Evolutionary conservation across 2,888 invertebrate genomes (phyloP).

Genomic region (Cantharis nigra): DNA sequence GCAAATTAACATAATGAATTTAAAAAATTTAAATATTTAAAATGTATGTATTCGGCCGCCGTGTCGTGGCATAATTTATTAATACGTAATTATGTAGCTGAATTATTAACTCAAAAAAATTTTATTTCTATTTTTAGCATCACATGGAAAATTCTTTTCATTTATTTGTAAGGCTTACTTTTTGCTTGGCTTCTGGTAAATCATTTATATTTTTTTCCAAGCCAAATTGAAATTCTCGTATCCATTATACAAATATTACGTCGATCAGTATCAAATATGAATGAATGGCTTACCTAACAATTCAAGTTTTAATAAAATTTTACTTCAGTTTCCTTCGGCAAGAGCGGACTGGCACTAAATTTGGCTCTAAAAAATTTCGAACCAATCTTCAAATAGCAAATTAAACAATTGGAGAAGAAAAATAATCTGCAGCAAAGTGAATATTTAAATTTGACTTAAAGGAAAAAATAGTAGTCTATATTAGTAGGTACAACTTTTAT

Average conservation of each 20-base stretch:
- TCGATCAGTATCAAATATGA: background rate
- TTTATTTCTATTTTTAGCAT: background rate
- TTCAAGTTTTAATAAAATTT: background rate
- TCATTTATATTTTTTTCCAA: background rate
- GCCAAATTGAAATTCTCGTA: background rate
- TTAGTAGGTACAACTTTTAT: no score
- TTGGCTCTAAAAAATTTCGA: no score
- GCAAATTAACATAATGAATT: background rate
- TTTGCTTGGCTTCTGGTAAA: background rate
- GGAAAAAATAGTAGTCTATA: no score
- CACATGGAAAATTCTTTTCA: background rate
- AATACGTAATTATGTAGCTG: background rate
- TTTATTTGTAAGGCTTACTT: background rate
- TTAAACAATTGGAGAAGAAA: no score
- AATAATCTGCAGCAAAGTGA: no score
- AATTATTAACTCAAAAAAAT: background rate
- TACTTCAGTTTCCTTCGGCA: background rate
- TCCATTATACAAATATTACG: background rate
- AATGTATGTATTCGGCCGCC: background rate
- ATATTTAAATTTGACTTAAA: no score
- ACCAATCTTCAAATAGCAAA: no score
- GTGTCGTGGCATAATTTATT: background rate
- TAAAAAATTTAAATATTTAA: background rate
- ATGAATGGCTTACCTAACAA: background rate
- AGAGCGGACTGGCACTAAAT: background rate